Conservation (phyloP, 2,113 vertebrate species). For the Toxotes chatareus region DNA sequence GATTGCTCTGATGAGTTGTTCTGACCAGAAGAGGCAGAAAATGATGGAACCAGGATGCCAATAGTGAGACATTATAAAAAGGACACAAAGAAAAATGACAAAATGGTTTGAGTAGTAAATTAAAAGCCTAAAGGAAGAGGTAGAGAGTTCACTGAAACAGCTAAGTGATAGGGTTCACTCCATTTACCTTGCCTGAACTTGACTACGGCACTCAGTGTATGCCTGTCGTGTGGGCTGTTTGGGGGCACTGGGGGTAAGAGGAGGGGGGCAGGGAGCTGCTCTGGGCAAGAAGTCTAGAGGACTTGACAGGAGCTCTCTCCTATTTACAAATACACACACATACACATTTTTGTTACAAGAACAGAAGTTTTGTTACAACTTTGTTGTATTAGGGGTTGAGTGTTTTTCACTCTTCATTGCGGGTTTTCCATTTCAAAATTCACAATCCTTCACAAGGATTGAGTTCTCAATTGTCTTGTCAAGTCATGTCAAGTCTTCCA, state of each 20-base stretch:
- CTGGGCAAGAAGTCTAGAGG: constrained; percentile 69
- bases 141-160: not conserved
- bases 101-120: not conserved
- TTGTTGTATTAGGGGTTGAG: too few relatives aligned
- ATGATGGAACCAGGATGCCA: not conserved
- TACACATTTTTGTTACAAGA: not conserved
- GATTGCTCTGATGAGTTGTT: constrained; percentile 10
- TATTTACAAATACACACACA: constrained; percentile 33
- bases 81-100: not conserved
- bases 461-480: not conserved
- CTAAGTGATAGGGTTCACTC: not conserved
- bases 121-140: not conserved
- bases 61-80: not conserved
- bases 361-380: too few relatives aligned
- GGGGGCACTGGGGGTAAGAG: constrained; percentile 72
- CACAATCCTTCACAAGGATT: too few relatives aligned
- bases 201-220: constrained; percentile 73
- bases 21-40: constrained; percentile 31
- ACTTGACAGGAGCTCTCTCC: constrained; percentile 71
- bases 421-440: not conserved
- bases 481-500: not conserved
- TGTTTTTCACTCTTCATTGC: not conserved
- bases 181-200: constrained; percentile 84
- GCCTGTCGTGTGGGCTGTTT: constrained; percentile 74
- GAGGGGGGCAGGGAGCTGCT: constrained; percentile 63